Base-by-base conservation (phyloP, 2,113 vertebrate species). In the Brachirus orientalis region DNA sequence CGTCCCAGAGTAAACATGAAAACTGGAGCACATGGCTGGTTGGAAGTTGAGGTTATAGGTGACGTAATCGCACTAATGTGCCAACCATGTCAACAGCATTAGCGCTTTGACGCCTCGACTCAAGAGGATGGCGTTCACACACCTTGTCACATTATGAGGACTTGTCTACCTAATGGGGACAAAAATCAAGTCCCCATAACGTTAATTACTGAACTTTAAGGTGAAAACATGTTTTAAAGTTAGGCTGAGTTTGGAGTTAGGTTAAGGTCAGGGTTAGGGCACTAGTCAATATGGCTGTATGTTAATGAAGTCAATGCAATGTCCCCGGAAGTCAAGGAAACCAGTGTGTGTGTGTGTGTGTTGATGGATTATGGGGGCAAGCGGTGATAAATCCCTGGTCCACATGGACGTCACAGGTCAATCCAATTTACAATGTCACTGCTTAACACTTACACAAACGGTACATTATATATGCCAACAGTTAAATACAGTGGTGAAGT, bases 391-490 rank as follows among this genome's bases (percentile, higher is more conserved):
- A 86, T 85, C 71, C 19, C 14, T 35, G 54, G 28, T 83, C 80
- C 85, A 88, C 86, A 87, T 87, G 80, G 85, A 86, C 70, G 12
- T 76, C 73, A 72, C 63, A 81, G 60, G 38, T n/a, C 60, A 89
- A 89, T 89, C 86, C 86, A 80, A 85, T 88, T 88, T 85, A 84
- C 76, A 61, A 72, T 38, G 68, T 72, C 72, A 72, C 43, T 65
- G 43, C 70, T 82, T 77, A 81, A 56, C 68, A 61, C 77, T 67
- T 65, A 18, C 50, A 62, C 19, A 63, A n/a, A 58, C 72, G 79
- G 64, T 65, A 19, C 36, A 53, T 37, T 59, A 8, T 43, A 20
- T 55, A 61, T 56, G 51, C 10, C 51, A 73, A 33, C 63, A 57
- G 40, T 54, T 14, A 22, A 41, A 64, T 13, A 22, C n/a, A 14